Conservation (phyloP, 2,797 vertebrate genomes). For the Sebastes itinus region DNA sequence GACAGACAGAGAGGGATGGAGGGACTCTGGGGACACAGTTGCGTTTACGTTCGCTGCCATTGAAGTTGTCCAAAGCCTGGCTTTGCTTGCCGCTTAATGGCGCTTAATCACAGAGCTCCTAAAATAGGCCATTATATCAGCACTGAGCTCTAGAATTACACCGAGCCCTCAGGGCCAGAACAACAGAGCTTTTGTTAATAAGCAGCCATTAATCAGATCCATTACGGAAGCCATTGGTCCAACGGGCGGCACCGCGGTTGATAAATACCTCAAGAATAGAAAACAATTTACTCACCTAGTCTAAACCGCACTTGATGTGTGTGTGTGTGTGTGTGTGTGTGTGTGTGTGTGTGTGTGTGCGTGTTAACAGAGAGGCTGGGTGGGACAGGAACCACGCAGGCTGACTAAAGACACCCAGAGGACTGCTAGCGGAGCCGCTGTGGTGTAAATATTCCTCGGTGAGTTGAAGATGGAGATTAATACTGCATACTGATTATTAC, state of each 20-base stretch:
- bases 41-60: constrained; percentile 75
- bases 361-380: constrained; percentile 64
- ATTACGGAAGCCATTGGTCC: constrained; percentile 77
- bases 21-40: constrained; percentile 69
- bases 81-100: constrained; percentile 74
- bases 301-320: constrained; percentile 66
- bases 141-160: constrained; percentile 74
- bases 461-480: constrained; percentile 66
- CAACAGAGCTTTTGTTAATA: constrained; percentile 85
- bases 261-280: constrained; percentile 81
- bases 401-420: constrained; percentile 82
- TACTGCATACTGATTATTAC: constrained; percentile 43
- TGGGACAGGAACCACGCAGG: constrained; percentile 81
- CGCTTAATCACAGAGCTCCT: constrained; percentile 81
- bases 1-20: constrained; percentile 69
- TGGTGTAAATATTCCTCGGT: constrained; percentile 54
- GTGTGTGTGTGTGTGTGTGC: constrained; percentile 26
- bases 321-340: constrained; percentile 18
- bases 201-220: constrained; percentile 81
- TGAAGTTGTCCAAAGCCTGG: constrained; percentile 76
- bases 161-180: constrained; percentile 70
- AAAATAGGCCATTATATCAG: constrained; percentile 83
- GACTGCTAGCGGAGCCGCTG: constrained; percentile 68
- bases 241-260: constrained; percentile 56
- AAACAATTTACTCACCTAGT: constrained; percentile 82